phyloP scores from a whole-genome alignment of 2,888 invertebrate species.

The Steromphala cineraria region DNA sequence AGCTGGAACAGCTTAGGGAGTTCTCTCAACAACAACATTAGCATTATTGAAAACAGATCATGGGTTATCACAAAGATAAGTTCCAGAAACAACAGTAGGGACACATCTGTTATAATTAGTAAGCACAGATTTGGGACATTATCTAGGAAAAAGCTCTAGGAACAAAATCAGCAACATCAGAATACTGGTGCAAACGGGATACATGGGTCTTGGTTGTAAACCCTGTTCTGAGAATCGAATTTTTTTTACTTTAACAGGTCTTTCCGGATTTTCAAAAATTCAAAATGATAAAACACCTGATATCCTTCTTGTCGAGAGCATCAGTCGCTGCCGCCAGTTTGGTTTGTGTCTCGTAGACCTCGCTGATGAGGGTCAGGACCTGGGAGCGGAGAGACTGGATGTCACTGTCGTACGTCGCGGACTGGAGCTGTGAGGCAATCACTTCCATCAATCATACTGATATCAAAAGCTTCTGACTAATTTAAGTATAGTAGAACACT shows the following conservation, averaged over 20 bases:
- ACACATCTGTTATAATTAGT: too few relatives aligned
- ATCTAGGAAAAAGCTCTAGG: not conserved
- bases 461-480: too few relatives aligned
- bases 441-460: too few relatives aligned
- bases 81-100: not conserved
- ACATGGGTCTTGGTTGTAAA: too few relatives aligned
- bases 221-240: too few relatives aligned
- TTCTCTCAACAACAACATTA: too few relatives aligned
- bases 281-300: too few relatives aligned
- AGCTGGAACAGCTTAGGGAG: not conserved
- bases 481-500: too few relatives aligned
- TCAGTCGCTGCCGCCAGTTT: slow-evolving; percentile 51
- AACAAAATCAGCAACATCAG: not conserved
- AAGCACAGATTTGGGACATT: not conserved
- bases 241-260: too few relatives aligned
- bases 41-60: not conserved
- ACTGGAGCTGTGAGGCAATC: slow-evolving; percentile 25
- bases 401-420: slow-evolving; percentile 48
- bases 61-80: not conserved
- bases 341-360: slow-evolving; percentile 57
- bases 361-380: slow-evolving; percentile 60
- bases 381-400: slow-evolving; percentile 60
- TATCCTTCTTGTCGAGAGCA: slow-evolving; percentile 53
- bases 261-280: too few relatives aligned
- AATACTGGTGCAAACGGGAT: too few relatives aligned